Base-by-base conservation (phyloP, 1,140 invertebrate species). In the Drosophila repletoides region DNA sequence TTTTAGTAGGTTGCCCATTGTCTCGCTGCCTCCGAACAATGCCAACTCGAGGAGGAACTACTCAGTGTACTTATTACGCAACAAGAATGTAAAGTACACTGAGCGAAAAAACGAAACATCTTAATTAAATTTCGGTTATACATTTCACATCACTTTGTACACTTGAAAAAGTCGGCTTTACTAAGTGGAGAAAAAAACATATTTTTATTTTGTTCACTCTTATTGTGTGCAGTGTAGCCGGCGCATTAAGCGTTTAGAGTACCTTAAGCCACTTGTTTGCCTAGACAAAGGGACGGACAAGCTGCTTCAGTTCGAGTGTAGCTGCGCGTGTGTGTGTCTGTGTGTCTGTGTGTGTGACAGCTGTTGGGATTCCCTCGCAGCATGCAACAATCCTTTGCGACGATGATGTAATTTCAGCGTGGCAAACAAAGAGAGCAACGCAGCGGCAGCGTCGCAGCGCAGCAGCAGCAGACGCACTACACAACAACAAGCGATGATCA, bases 231-330 rank as follows among this genome's bases (percentile, higher is more conserved):
- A 60, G 56, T 61, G 60, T 19, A 59, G 24, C 43, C n/a, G 31
- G 31, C 7, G 59, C 75, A 49, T 52, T 48, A 72, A 49, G 49
- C 51, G 34, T 15, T 22, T 17, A 15, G 45, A 41, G 40, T 60
- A 70, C 68, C 73, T 73, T 69, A 68, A 73, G 79, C 64, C 77
- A 87, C 83, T 88, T 87, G 81, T 83, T 77, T 61, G 74, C 52
- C 65, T 83, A 86, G 70, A 80, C 80, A 84, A 86, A 53, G 29
- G 43, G 5, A 55, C 41, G 22, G 9, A 45, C 12, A 38, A 19
- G 26, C 36, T 22, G 22, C 34, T 58, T 10, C 48, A 60, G 45
- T 46, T 34, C 28, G 36, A 22, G 26, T 36, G 31, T n/a, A n/a
- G n/a, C n/a, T n/a, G n/a, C n/a, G n/a, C n/a, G n/a, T 31, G 26